These are phyloP conservation scores for Oreochromis mossambicus DNA, from an alignment of 2,797 vertebrate species.

Conservation along the genomic window DNA sequence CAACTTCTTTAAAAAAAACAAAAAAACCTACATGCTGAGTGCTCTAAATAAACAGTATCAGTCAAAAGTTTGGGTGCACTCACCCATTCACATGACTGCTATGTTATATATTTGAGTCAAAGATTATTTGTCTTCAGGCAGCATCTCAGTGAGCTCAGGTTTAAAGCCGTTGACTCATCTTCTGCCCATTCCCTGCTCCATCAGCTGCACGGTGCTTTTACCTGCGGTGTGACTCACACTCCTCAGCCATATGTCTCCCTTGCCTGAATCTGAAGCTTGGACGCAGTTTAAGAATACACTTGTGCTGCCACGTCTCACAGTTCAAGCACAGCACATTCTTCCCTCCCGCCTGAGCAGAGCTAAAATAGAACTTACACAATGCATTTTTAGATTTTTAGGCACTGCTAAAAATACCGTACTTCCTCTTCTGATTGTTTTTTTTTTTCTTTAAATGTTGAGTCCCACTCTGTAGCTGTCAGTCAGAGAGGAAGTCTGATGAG, in stretches of 20 bases:
- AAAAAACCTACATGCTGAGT: background rate
- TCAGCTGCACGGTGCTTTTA: slow-evolving; percentile 10
- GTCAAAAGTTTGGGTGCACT: background rate
- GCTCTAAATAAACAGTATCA: background rate
- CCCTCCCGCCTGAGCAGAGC: background rate
- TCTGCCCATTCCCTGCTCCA: background rate
- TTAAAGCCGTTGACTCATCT: slow-evolving; percentile 14
- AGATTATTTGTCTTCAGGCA: background rate
- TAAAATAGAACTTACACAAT: slow-evolving; percentile 20
- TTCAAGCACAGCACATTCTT: background rate
- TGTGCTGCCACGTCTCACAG: background rate
- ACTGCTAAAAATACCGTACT: slow-evolving; percentile 34
- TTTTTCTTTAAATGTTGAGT: background rate
- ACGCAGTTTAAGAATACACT: background rate
- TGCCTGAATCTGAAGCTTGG: background rate
- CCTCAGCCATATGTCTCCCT: slow-evolving; percentile 6
- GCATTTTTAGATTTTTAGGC: slow-evolving; percentile 9
- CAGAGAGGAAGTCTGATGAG: slow-evolving; percentile 37
- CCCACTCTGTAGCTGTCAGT: background rate
- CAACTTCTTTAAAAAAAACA: background rate
- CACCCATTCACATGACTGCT: background rate
- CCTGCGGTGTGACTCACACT: slow-evolving; percentile 2
- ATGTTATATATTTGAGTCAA: background rate
- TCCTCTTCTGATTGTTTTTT: slow-evolving; percentile 11
- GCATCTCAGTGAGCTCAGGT: background rate